Conservation (phyloP, 2,888 invertebrate species). For the Drosophila putrida region DNA sequence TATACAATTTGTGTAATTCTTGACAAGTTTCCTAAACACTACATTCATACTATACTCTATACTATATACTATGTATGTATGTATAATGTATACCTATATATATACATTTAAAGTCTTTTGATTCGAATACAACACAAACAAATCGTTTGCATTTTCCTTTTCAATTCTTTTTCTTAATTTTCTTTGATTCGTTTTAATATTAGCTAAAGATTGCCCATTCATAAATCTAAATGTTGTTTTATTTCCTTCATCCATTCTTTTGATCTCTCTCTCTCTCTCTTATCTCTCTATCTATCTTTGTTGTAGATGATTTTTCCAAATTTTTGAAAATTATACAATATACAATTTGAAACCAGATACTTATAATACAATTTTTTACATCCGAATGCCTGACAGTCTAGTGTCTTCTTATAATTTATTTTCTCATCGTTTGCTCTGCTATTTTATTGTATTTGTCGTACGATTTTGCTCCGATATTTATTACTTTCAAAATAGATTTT, state of each 20-base stretch:
- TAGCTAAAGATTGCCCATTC: slow-evolving; percentile 44
- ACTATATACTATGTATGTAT: slow-evolving; percentile 24
- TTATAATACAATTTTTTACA: slow-evolving; percentile 1
- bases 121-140: slow-evolving; percentile 19
- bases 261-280: background rate
- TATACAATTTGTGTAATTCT: slow-evolving; percentile 30
- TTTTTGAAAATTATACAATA: background rate
- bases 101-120: slow-evolving; percentile 9
- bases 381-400: slow-evolving; percentile 22
- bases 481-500: background rate
- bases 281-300: slow-evolving; percentile 1
- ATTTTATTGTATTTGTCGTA: background rate
- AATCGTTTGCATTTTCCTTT: slow-evolving; percentile 33
- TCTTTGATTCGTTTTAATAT: slow-evolving; percentile 11
- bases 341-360: background rate
- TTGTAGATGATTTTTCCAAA: slow-evolving; percentile 40
- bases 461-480: background rate
- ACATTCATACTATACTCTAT: slow-evolving; percentile 3
- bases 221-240: slow-evolving; percentile 49
- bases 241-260: slow-evolving; percentile 12
- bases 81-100: background rate
- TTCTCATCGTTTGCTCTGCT: slow-evolving; percentile 11
- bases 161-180: background rate
- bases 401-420: slow-evolving; percentile 13
- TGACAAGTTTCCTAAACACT: slow-evolving; percentile 6